Evolutionary conservation across 2,113 vertebrate genomes (phyloP).

Genomic region (Thunnus maccoyii): DNA sequence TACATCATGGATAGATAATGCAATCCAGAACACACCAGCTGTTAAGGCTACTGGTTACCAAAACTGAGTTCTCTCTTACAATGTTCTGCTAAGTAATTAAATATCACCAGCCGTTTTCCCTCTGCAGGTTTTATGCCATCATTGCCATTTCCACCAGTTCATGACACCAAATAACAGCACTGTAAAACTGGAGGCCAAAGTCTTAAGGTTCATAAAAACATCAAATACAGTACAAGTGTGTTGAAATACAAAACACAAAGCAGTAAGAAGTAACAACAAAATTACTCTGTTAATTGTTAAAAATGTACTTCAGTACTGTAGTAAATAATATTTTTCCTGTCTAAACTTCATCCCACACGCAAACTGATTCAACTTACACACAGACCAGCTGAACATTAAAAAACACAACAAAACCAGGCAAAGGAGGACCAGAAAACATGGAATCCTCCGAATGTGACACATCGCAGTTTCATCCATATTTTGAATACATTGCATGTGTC

Average conservation of each 20-base stretch:
- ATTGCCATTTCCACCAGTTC: neutral
- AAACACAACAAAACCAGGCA: neutral
- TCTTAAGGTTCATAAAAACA: neutral
- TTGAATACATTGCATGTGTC: no score
- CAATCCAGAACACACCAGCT: neutral
- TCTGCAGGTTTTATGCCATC: neutral
- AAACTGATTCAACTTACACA: neutral
- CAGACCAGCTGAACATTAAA: neutral
- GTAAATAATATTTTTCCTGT: no score
- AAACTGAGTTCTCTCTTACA: neutral
- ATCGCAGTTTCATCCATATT: no score
- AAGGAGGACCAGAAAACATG: no score
- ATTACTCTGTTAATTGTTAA: neutral
- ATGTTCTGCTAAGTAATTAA: neutral
- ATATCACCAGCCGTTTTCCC: neutral
- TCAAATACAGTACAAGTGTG: neutral
- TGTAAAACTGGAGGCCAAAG: neutral
- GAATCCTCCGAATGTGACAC: neutral
- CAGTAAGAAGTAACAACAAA: neutral
- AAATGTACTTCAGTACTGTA: neutral
- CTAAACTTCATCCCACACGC: neutral
- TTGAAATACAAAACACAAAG: conserved; percentile 6
- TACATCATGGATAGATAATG: neutral
- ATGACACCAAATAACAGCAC: neutral
- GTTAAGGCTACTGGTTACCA: conserved; percentile 26